Evolutionary conservation across 2,888 invertebrate genomes (phyloP).

Genomic region (Slavum lentiscoides): DNA sequence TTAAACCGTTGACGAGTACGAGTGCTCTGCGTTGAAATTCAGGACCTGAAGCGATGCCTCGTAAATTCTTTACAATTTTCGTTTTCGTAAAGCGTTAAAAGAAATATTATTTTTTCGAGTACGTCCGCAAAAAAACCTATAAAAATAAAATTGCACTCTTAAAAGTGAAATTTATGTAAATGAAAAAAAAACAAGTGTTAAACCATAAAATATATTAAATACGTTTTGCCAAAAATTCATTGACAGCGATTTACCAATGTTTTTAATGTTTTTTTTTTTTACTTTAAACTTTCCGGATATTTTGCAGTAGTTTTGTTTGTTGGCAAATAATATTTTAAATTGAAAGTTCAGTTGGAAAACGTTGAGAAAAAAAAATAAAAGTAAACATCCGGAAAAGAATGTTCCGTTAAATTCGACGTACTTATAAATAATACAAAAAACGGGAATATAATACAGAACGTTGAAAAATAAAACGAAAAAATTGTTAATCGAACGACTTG

Average conservation of each 20-base stretch:
- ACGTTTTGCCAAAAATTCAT: slow-evolving; percentile 7
- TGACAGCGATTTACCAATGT: slow-evolving; percentile 26
- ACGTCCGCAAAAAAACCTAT: not conserved
- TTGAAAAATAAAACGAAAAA: too few species aligned
- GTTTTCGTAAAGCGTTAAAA: not conserved
- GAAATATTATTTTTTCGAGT: not conserved
- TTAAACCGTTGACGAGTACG: too few species aligned
- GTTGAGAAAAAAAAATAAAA: not conserved
- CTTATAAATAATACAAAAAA: not conserved
- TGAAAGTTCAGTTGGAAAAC: not conserved
- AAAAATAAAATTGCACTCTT: not conserved
- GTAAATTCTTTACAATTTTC: not conserved
- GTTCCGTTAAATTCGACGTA: not conserved
- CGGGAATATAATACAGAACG: too few species aligned
- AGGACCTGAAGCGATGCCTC: not conserved
- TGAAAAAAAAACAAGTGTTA: slow-evolving; percentile 1
- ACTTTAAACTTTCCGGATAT: not conserved
- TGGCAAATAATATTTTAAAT: slow-evolving; percentile 10
- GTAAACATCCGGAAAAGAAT: not conserved
- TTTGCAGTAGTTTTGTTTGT: slow-evolving; percentile 23
- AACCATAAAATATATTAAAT: slow-evolving; percentile 12
- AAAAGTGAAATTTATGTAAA: not conserved
- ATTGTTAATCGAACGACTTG: too few species aligned
- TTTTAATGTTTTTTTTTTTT: not conserved
- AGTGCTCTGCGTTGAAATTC: too few species aligned